These are phyloP conservation scores for Leptonema lineaticorne DNA, from an alignment of 1,140 invertebrate genomes.

Conservation along the genomic window DNA sequence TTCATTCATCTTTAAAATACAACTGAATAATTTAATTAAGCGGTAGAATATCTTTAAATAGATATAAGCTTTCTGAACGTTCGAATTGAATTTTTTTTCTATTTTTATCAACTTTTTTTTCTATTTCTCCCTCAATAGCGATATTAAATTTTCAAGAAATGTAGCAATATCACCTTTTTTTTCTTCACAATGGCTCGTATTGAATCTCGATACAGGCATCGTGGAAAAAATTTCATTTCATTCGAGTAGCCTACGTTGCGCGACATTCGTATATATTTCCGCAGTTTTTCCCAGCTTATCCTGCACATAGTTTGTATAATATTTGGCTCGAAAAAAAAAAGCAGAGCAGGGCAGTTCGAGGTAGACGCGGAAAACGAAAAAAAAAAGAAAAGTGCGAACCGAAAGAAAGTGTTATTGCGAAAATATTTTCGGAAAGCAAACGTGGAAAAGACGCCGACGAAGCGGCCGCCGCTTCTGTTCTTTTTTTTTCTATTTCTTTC, in stretches of 20 bases:
- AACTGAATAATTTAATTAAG: no score
- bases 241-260: neutral
- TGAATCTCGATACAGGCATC: neutral
- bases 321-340: neutral
- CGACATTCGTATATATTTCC: neutral
- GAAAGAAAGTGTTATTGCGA: slow-evolving; percentile 21
- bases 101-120: no score
- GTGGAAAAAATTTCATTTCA: slow-evolving; percentile 4
- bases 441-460: neutral
- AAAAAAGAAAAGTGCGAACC: neutral
- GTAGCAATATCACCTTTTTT: neutral
- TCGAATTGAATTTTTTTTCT: no score
- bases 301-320: slow-evolving; percentile 26
- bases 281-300: slow-evolving; percentile 16
- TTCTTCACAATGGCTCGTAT: neutral
- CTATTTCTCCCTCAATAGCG: no score
- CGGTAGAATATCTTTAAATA: no score
- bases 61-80: no score
- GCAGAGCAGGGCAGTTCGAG: no score
- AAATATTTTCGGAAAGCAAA: slow-evolving; percentile 19
- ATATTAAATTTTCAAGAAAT: neutral
- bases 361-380: no score
- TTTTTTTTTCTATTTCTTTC: no score
- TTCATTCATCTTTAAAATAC: no score
- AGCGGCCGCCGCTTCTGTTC: no score